Base-by-base conservation (phyloP, 2,888 invertebrate species). In the Vanessa cardui region DNA sequence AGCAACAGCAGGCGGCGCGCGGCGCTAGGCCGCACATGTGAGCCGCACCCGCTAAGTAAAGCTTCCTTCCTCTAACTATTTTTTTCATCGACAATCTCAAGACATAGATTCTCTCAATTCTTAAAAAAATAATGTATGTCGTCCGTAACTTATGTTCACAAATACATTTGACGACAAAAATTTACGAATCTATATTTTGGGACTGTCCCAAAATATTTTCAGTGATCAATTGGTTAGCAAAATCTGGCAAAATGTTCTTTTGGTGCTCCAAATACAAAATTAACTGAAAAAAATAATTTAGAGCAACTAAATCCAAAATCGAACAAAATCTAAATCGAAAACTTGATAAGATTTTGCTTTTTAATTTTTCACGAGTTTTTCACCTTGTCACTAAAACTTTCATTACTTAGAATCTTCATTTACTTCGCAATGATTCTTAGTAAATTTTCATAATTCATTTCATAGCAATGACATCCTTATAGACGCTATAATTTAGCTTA, bases 11-110 rank as follows among this genome's bases (percentile, higher is more conserved):
- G 84, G 75, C 86, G 74, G 84, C 94, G 64, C 96, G 96, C 78
- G 93, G 96, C 80, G 95, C 96, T 90, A 93, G 97, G 31, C 96
- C 97, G 18, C 78, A 90, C 73, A 82, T 88, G 87, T 78, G 77
- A 77, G 93, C 26, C 97, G 67, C 68, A 65, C 72, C 47, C 70
- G 74, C 74, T 74, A 76, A 77, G 76, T 77, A 77, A 75, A 74
- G 77, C 77, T 76, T 74, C 60, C 44, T 52, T 63, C 59, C 66
- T 46, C 71, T 66, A 63, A 59, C 58, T 12, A 47, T 44, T 26
- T 64, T 6, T 18, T 20, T 31, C 16, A 12, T 16, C n/a, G 3
- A 50, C 49, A 5, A 9, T 59, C 46, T 21, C 33, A 31, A 47
- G 31, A 26, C 4, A 45, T 44, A 52, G 15, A 33, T 33, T 2